Percentiles rank a stretch among this genome's conserved stretches.
Conservation (phyloP, 30 jellyfish, hydroid and myxozoan genomes). For the Pelagia noctiluca region DNA sequence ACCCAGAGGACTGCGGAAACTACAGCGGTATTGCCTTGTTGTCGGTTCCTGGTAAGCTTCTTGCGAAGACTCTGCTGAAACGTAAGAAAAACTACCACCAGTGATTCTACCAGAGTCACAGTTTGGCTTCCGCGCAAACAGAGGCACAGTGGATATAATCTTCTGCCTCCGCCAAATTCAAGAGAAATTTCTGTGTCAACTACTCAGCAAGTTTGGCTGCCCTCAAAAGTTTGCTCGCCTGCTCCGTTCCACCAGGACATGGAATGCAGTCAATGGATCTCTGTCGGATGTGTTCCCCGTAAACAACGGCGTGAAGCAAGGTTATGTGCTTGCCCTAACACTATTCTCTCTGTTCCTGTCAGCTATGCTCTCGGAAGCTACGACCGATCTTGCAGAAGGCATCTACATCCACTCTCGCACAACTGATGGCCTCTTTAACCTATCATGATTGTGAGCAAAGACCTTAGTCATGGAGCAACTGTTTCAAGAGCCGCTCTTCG, state of each 20-base stretch:
- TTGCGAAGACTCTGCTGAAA: constrained; percentile 26
- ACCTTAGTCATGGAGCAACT: constrained; percentile 11
- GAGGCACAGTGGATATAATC: constrained; percentile 5
- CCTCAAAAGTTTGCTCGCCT: background rate
- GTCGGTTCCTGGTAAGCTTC: constrained; percentile 35
- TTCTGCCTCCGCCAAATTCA: background rate
- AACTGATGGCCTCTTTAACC: constrained; percentile 49
- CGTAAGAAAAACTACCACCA: background rate
- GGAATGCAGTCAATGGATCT: background rate
- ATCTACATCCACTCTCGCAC: constrained; percentile 23
- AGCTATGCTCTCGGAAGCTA: constrained; percentile 6
- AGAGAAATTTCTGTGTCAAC: background rate
- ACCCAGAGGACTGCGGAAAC: constrained; percentile 28
- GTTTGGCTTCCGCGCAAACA: constrained; percentile 23
- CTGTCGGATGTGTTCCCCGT: background rate
- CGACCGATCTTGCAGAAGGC: background rate
- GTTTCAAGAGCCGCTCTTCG: constrained; percentile 7
- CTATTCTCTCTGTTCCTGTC: constrained; percentile 8
- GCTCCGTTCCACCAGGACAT: constrained; percentile 2
- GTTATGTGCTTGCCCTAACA: constrained; percentile 41
- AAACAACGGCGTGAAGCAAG: constrained; percentile 53
- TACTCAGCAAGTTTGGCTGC: background rate
- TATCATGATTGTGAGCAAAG: constrained; percentile 35
- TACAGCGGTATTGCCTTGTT: constrained; percentile 57
- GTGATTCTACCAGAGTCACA: constrained; percentile 19